Evolutionary conservation across 2,888 invertebrate genomes (phyloP), one percentile per base, ranked within the genome.

Genomic region (Catocala nupta): DNA sequence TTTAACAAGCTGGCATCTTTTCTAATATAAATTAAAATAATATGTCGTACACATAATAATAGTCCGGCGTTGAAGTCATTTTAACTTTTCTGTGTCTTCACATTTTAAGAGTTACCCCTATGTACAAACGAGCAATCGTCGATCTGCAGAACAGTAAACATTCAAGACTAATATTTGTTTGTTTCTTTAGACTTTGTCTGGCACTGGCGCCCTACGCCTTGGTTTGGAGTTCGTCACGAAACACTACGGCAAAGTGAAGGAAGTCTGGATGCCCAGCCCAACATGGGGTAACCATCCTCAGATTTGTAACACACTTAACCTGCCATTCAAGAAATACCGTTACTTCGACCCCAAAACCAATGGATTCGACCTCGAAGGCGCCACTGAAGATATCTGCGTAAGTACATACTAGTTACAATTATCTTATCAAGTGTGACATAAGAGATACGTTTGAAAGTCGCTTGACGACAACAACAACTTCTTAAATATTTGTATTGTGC

Each of bases 221-320:
- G 99, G 99, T 36, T 97, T 97, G 47, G 97, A 97, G 68, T 99
- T 99, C 90, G 91, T 99, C 66, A 96, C 96, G 59, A 96, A 96
- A 73, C 98, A 97, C 91, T 97, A 97, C 90, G 95, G 95, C 7
- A 96, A 97, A 43, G 95, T 94, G 76, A 98, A 98, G 91, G 97
- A 96, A 67, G 92, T 98, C 54, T 99, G 98, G 94, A 82, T 99
- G 75, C 99, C 99, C 5, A 94, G 95, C 1, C 99, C 99, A 5
- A 97, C 99, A 0, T 99, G 99, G 99, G 99, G 99, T 57, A 99
- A 99, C 91, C 99, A 99, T 88, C 97, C 96, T 0, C 99, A 99
- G 58, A 96, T 99, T 83, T 99, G 99, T 92, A 98, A 97, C 94
- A 97, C 97, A 83, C 95, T 98, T 55, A 97, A 97, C 4, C 88